Evolutionary conservation across 2,888 invertebrate species (phyloP).

Genomic region (Carterocephalus palaemon): DNA sequence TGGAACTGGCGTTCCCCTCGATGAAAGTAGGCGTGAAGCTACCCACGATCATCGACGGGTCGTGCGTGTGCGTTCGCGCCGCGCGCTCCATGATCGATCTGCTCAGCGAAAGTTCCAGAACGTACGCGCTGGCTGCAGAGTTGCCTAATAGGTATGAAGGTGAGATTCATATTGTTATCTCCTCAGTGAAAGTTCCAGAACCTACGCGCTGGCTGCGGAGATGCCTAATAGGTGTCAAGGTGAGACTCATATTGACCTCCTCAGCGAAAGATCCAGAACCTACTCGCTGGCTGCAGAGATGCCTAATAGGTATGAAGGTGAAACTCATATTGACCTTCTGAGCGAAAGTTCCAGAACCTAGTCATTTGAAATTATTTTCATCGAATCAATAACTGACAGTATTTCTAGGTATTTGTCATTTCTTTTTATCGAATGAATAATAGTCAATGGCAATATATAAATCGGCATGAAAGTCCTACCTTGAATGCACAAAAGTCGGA

Average conservation of each 20-base stretch:
- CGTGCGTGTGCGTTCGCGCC: slow-evolving; percentile 76
- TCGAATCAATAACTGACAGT: no score
- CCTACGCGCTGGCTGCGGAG: slow-evolving; percentile 39
- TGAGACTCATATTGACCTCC: slow-evolving; percentile 71
- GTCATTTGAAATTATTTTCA: no score
- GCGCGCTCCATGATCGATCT: slow-evolving; percentile 79
- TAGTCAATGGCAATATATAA: neutral
- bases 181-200: no score
- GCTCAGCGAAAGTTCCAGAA: slow-evolving; percentile 71
- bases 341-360: no score
- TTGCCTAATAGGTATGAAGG: slow-evolving; percentile 54
- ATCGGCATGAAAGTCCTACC: no score
- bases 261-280: slow-evolving; percentile 69
- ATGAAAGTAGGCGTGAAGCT: slow-evolving; percentile 74
- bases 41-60: slow-evolving; percentile 75
- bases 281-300: slow-evolving; percentile 44
- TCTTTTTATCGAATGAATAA: neutral
- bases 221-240: slow-evolving; percentile 54
- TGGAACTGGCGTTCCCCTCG: slow-evolving; percentile 75
- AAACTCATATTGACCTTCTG: slow-evolving; percentile 1
- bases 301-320: slow-evolving; percentile 55
- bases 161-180: slow-evolving; percentile 30
- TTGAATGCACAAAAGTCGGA: no score
- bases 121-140: slow-evolving; percentile 42
- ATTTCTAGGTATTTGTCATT: no score